Base-by-base conservation (phyloP, 1,140 invertebrate species). In the Venustaconcha ellipsiformis region DNA sequence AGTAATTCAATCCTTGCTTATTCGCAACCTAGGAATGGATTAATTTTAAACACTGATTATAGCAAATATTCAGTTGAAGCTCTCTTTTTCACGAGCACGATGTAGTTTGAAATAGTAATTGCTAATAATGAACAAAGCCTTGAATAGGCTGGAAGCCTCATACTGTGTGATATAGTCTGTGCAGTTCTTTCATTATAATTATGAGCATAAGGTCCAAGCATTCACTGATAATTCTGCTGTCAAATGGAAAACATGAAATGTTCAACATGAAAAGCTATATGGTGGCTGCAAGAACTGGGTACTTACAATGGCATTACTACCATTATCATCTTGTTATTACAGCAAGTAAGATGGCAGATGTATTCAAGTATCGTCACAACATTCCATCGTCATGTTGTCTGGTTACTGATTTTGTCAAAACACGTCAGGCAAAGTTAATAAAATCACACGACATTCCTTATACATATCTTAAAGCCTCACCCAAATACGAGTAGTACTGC, bases 121-220 rank as follows among this genome's bases (percentile, higher is more conserved):
- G 80, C 82, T 6, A 86, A 81, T 70, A 66, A 66, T 65, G 13
- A 82, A 77, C 67, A 73, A 72, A 55, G 20, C 74, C 6, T 67
- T 86, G 17, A 81, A 68, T 57, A 69, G 55, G 20, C 79, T 89
- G 18, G 90, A 93, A 82, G 76, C 83, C 74, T 89, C 90, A 13
- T 93, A 93, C 80, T 84, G 82, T 73, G 68, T 77, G 11, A 81
- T 20, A 68, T 81, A n/a, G 69, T 82, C 13, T 13, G 18, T 58
- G 65, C 57, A 77, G 13, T 83, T 83, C 66, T 58, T 78, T 56
- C 57, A 37, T 18, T 84, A 30, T 30, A 37, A 83, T 15, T 77
- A 74, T 64, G 82, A 83, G 14, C 57, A 72, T 63, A 57, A 72
- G 63, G 76, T 87, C 26, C 57, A 78, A 0, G 37, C 85, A 3